Evolutionary conservation across 2,888 invertebrate species (phyloP).

Genomic region (Erebia epiphron): DNA sequence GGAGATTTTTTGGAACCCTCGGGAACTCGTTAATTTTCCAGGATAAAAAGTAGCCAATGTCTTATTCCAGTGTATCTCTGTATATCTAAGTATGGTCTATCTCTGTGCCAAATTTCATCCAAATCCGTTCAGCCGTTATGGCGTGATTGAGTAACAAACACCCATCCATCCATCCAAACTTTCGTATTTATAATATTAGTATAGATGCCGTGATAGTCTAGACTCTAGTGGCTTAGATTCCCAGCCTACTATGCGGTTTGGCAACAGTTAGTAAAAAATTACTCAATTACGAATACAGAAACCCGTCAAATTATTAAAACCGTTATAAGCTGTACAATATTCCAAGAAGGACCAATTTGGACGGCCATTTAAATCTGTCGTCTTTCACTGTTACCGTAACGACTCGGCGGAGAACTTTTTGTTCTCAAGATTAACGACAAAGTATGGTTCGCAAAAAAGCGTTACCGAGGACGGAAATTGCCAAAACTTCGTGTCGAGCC

Average conservation of each 20-base stretch:
- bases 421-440: conserved; percentile 79
- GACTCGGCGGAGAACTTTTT: conserved; percentile 70
- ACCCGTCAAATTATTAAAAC: conserved; percentile 30
- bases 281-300: background rate
- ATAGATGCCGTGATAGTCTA: no score
- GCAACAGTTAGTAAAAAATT: background rate
- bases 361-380: conserved; percentile 68
- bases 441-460: conserved; percentile 77
- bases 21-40: no score
- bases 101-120: no score
- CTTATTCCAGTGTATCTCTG: no score
- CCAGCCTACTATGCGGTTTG: background rate
- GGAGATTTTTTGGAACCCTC: no score
- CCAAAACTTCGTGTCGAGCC: conserved; percentile 79
- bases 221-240: no score
- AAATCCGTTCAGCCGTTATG: no score
- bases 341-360: conserved; percentile 53
- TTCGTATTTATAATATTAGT: no score
- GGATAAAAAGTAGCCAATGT: no score
- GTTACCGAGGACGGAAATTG: conserved; percentile 77
- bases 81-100: no score
- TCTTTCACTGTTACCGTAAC: conserved; percentile 67
- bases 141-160: no score
- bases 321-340: conserved; percentile 40
- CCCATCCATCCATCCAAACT: no score